phyloP scores from a whole-genome alignment of 2,797 vertebrate species.

The Vespertilio murinus region DNA sequence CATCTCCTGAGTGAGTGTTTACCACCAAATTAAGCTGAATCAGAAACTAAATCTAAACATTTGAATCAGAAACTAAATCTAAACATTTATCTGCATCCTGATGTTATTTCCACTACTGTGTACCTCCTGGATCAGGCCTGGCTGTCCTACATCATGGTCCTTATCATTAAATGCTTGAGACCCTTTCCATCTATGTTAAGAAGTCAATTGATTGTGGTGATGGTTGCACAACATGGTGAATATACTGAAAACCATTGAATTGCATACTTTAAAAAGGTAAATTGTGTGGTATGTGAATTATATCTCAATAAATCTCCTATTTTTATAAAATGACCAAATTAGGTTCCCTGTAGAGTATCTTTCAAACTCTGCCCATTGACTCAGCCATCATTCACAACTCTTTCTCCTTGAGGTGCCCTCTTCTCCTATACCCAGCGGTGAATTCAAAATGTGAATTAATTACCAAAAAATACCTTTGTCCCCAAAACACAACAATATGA shows the following conservation, averaged over 20 bases:
- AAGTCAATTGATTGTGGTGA: not conserved
- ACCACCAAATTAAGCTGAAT: not conserved
- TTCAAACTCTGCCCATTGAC: not conserved
- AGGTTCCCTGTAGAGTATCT: not conserved
- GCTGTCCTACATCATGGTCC: not conserved
- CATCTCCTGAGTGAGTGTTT: not conserved
- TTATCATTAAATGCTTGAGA: not conserved
- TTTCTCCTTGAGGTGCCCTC: not conserved
- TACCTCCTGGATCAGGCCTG: not conserved
- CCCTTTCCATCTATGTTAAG: not conserved
- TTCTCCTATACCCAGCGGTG: not conserved
- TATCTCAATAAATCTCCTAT: not conserved
- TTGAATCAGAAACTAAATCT: not conserved
- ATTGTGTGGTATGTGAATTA: too few relatives aligned
- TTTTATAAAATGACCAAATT: not conserved
- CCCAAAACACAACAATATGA: not conserved
- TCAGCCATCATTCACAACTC: not conserved
- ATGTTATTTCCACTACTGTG: not conserved
- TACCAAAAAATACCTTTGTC: not conserved
- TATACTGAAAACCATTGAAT: not conserved
- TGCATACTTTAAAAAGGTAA: too few relatives aligned
- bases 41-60: not conserved
- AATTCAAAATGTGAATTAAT: not conserved
- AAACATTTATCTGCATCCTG: not conserved
- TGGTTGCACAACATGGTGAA: not conserved